Percentiles rank a stretch among this genome's conserved stretches.
These are phyloP conservation scores for Clarias macrocephalus DNA, from an alignment of 2,113 vertebrate genomes.

Conservation along the genomic window DNA sequence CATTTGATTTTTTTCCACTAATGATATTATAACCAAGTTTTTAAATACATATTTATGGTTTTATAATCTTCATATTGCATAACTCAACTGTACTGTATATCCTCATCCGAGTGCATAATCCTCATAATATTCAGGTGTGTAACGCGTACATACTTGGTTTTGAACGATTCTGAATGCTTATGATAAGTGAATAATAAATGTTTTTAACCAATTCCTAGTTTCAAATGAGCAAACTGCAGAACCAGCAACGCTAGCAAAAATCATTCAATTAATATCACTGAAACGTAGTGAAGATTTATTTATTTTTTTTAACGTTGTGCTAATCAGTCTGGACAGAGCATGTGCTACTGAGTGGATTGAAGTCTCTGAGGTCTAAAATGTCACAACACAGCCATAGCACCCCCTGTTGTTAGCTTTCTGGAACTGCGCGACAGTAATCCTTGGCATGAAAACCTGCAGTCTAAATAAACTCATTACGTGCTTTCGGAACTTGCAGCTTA, in stretches of 20 bases:
- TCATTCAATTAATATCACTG: not conserved
- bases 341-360: not conserved
- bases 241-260: not conserved
- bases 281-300: not conserved
- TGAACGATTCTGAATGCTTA: not conserved
- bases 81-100: not conserved
- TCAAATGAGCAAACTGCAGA: not conserved
- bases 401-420: constrained; percentile 48
- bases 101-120: not conserved
- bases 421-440: not conserved
- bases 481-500: not conserved
- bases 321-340: not conserved
- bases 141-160: not conserved
- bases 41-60: not conserved
- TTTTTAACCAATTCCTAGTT: not conserved
- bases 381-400: constrained; percentile 45
- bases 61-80: not conserved
- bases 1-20: not conserved
- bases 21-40: not conserved
- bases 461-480: not conserved
- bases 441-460: not conserved
- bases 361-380: not conserved
- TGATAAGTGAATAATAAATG: not conserved
- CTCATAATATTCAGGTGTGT: too few relatives aligned
- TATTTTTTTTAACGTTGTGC: not conserved